phyloP scores from a whole-genome alignment of 2,888 invertebrate species.

The Furcula furcula region DNA sequence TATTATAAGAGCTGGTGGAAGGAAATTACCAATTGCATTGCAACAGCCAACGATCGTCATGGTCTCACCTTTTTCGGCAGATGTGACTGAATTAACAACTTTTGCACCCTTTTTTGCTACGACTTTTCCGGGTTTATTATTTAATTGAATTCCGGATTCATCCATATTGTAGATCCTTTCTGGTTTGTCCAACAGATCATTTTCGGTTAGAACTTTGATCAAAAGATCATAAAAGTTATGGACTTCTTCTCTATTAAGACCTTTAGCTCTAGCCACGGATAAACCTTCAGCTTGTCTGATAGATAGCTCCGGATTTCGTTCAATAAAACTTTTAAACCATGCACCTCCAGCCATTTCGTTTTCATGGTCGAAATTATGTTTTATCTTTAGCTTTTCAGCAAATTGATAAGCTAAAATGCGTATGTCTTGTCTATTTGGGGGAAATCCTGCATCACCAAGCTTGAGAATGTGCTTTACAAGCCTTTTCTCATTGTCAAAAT shows the following conservation, averaged over 20 bases:
- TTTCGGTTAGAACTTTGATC: conserved; percentile 11
- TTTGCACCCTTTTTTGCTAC: conserved; percentile 37
- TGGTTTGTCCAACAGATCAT: conserved; percentile 30
- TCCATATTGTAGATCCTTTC: conserved; percentile 45
- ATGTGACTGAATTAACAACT: conserved; percentile 16
- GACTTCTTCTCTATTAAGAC: conserved; percentile 31
- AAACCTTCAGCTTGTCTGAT: conserved; percentile 17
- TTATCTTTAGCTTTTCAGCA: conserved; percentile 1
- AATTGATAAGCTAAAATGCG: conserved; percentile 2
- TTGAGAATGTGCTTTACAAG: conserved; percentile 3
- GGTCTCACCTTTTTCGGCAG: conserved; percentile 38
- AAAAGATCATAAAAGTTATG: conserved; percentile 27
- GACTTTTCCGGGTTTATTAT: conserved; percentile 42
- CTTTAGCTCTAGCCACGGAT: conserved; percentile 24
- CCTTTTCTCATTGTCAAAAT: conserved; percentile 12
- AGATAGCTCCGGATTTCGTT: conserved; percentile 1
- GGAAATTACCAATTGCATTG: conserved; percentile 7
- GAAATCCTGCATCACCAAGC: conserved; percentile 2
- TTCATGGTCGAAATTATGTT: neutral
- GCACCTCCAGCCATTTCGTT: neutral
- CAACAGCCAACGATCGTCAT: conserved; percentile 12
- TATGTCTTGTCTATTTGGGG: neutral
- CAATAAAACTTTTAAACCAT: conserved; percentile 2
- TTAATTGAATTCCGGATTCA: conserved; percentile 44
- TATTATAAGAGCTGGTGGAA: conserved; percentile 6